Base-by-base conservation (phyloP, 2,113 vertebrate species). In the Ondatra zibethicus region DNA sequence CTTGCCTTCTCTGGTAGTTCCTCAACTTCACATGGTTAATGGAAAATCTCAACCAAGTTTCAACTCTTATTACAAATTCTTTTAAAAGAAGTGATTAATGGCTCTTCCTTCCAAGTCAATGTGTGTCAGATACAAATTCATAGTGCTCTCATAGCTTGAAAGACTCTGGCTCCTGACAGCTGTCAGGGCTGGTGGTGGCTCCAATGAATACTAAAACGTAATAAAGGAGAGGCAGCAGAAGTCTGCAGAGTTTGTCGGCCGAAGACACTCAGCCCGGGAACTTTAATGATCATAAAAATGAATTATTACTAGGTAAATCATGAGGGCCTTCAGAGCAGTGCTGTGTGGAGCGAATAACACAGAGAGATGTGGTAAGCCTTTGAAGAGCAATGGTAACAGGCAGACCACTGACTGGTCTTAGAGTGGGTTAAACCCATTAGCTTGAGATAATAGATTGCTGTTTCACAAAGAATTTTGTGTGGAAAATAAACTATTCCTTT, bases 181-280 rank as follows among this genome's bases (percentile, higher is more conserved):
- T 98, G 93, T 91, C 98, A 97, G 93, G 65, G 92, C 82, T 94
- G 31, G 87, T 92, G 92, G 75, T 93, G 75, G 96, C 97, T 97
- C 96, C 98, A 96, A 98, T 98, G 96, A 96, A 97, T 96, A 96
- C 94, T 85, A 93, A 97, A 98, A 94, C 97, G 91, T 58, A 95
- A 78, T 97, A 97, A 97, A 93, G 92, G 92, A 97, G 91, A 93
- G 96, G 31, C 94, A 97, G 91, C 89, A 66, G 39, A 97, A 97
- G 94, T 95, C 92, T 97, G 47, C 42, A 97, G 88, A 96, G 97
- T 96, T 89, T 98, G 92, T 95, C 82, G 68, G 88, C 25, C 61
- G 75, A 12, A 97, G 92, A 96, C 27, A 72, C 50, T 97, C 31
- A 8, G 77, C 55, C 94, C 90, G 96, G 92, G 94, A 50, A 96